A percentile compares a stretch with the other conserved stretches of the same genome.
phyloP scores from a whole-genome alignment of 92 coral and sea anemone species.

The Porites lobata region DNA sequence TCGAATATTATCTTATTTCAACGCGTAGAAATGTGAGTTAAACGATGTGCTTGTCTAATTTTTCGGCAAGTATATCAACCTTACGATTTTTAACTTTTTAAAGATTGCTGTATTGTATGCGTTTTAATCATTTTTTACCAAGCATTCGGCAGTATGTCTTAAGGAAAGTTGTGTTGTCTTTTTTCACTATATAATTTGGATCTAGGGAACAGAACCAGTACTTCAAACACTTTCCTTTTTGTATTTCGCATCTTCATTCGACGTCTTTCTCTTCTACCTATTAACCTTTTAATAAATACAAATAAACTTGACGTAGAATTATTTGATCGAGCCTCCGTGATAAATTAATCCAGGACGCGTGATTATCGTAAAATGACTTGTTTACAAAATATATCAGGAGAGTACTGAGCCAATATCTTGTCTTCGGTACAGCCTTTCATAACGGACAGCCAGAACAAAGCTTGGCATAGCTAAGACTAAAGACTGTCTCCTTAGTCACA shows the following conservation, averaged over 20 bases:
- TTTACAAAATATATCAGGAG: constrained; percentile 1
- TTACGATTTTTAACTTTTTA: too few species aligned
- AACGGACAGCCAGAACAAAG: constrained; percentile 1
- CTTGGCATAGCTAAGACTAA: not conserved
- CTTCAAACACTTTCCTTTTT: not conserved
- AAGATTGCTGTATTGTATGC: too few species aligned
- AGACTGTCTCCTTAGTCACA: constrained; percentile 7
- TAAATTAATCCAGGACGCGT: not conserved
- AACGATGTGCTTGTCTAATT: too few species aligned
- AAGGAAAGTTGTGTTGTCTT: too few species aligned
- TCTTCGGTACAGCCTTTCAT: constrained; percentile 5
- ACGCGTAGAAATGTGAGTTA: not conserved
- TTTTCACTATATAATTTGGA: too few species aligned
- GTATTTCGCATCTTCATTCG: not conserved
- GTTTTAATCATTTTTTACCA: too few species aligned
- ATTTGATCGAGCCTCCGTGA: constrained; percentile 20
- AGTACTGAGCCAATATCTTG: not conserved
- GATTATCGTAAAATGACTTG: not conserved
- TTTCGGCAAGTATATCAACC: too few species aligned
- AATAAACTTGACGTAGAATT: not conserved
- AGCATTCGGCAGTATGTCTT: too few species aligned
- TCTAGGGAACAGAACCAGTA: too few species aligned
- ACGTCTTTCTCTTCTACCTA: not conserved
- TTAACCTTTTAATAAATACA: not conserved
- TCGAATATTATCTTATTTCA: not conserved